Evolutionary conservation across 1,140 invertebrate species (phyloP), one percentile per base, ranked within the genome.

Genomic region (Pissodes strobi): DNA sequence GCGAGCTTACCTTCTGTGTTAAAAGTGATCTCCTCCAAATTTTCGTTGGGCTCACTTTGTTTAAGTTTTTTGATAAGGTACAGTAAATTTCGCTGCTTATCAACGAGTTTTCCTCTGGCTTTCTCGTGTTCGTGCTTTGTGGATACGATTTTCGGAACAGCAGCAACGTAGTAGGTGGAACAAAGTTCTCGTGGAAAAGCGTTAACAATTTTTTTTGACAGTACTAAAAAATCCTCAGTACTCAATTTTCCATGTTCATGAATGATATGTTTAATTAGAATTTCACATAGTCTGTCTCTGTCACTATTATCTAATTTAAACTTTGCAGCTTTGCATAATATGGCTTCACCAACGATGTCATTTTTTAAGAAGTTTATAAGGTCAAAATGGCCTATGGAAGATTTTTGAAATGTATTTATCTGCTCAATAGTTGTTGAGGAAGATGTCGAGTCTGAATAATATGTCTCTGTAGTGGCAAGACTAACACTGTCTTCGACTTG

Each of bases 201-300:
- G 10, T 48, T 23, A 9, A 48, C 45, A 48, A 48, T 48, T 48
- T 48, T 48, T 22, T 48, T 48, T 48, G 45, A 48, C 45, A 48
- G 45, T 19, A 48, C 45, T 48, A 48, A 48, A 22, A 48, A 48
- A 13, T 48, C 45, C 21, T 48, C 45, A 23, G 45, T 15, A 48
- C 19, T 48, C 3, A 48, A 13, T 48, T 48, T 48, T 18, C 45
- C 45, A 48, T 48, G 15, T 19, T 21, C 17, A 17, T 48, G 45
- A 22, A 48, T 48, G 2, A 48, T 4, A 22, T 48, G 17, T 23
- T 48, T 48, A 48, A 48, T 21, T 22, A 48, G 19, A 22, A 48
- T 48, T 48, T 48, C 45, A 48, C 45, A 48, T 18, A 48, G 21
- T 48, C 45, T 18, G 45, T 48, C 45, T 48, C 45, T 48, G 21